Percentiles rank a stretch among this genome's conserved stretches.
Evolutionary conservation across 2,797 vertebrate species (phyloP).

Genomic region (Percopsis omiscomaycus): DNA sequence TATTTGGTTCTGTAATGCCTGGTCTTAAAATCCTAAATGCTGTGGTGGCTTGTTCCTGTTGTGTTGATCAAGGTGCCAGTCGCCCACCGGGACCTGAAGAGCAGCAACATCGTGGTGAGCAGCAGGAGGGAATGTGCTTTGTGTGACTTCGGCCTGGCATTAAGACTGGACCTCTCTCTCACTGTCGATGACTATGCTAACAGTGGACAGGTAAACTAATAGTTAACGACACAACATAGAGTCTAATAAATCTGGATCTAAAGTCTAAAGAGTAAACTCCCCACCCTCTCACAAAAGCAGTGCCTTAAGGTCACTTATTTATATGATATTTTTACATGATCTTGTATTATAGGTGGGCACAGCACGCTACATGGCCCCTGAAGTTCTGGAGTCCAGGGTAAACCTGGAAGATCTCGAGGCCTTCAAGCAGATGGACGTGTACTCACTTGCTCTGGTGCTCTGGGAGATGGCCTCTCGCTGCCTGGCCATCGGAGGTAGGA

Average conservation of each 20-base stretch:
- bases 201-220: slow-evolving; percentile 81
- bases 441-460: slow-evolving; percentile 88
- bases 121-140: slow-evolving; percentile 80
- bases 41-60: neutral
- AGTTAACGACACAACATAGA: neutral
- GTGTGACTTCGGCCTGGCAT: slow-evolving; percentile 87
- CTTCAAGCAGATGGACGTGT: slow-evolving; percentile 93
- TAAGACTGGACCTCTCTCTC: slow-evolving; percentile 82
- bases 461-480: slow-evolving; percentile 92
- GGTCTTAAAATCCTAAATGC: neutral
- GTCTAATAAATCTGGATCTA: no score
- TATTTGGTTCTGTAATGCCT: no score
- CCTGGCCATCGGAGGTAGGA: slow-evolving; percentile 80
- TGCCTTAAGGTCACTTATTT: no score
- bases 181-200: slow-evolving; percentile 87
- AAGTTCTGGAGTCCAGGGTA: slow-evolving; percentile 88
- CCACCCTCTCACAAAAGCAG: no score
- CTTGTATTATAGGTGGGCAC: slow-evolving; percentile 81
- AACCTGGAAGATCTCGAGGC: slow-evolving; percentile 91
- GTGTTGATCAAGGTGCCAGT: slow-evolving; percentile 74
- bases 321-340: neutral
- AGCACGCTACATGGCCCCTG: slow-evolving; percentile 90
- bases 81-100: slow-evolving; percentile 88
- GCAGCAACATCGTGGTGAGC: slow-evolving; percentile 87
- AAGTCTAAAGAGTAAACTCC: no score